Conservation (phyloP, 2,113 vertebrate genomes). For the Jacana jacana region DNA sequence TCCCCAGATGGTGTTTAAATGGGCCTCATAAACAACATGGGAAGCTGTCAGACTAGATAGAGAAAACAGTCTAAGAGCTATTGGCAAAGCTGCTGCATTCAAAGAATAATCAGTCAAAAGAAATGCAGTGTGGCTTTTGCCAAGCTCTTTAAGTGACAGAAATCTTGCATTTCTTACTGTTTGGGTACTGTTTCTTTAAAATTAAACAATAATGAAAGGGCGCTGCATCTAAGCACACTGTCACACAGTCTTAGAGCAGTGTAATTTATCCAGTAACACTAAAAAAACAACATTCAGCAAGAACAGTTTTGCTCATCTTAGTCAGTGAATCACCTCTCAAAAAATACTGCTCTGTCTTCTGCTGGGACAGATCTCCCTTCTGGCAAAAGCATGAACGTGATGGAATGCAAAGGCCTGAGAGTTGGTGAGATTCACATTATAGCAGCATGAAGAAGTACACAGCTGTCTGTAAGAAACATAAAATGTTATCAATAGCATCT, state of each 20-base stretch:
- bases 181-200: background rate
- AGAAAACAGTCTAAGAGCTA: conserved; percentile 32
- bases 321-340: background rate
- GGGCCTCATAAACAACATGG: conserved; percentile 4
- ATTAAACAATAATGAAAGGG: background rate
- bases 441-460: background rate
- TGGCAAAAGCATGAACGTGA: fast-evolving
- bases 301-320: background rate
- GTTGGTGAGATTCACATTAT: background rate
- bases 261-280: background rate
- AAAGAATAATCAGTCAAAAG: conserved; percentile 24
- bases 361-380: background rate
- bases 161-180: conserved; percentile 14
- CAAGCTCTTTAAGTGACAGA: conserved; percentile 16
- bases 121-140: background rate
- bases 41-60: conserved; percentile 30
- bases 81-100: conserved; percentile 26
- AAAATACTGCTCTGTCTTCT: background rate
- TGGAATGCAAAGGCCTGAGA: background rate
- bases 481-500: background rate
- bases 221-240: background rate
- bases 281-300: background rate
- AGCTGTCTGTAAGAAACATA: background rate
- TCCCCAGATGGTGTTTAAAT: conserved; percentile 14
- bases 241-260: background rate